Evolutionary conservation across 1,140 invertebrate genomes (phyloP).

Genomic region (Plectrocnemia conspersa): DNA sequence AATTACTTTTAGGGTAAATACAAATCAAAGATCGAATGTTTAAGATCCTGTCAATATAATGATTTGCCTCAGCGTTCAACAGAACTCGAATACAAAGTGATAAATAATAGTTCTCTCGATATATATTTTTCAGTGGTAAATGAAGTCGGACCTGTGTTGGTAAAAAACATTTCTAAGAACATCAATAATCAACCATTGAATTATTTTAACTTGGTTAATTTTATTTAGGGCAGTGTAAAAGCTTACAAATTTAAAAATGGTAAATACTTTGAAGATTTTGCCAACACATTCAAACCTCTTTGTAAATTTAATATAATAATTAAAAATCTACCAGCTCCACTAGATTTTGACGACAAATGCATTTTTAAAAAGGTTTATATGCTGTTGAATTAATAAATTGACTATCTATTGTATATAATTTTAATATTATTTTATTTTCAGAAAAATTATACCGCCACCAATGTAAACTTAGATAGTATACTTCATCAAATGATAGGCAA

Average conservation of each 20-base stretch:
- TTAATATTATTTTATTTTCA: neutral
- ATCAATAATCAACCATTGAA: neutral
- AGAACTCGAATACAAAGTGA: neutral
- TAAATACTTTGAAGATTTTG: neutral
- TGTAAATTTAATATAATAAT: neutral
- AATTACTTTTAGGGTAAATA: neutral
- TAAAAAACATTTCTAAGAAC: neutral
- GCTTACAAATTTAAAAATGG: neutral
- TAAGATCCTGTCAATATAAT: neutral
- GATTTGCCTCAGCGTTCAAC: neutral
- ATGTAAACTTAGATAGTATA: neutral
- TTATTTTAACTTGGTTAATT: neutral
- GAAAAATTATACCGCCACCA: neutral
- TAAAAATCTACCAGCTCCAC: neutral
- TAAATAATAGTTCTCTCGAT: neutral
- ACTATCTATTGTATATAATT: neutral
- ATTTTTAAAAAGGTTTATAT: slow-evolving; percentile 1
- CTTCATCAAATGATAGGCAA: neutral
- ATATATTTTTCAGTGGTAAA: neutral
- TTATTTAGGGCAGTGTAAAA: neutral
- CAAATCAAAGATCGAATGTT: neutral
- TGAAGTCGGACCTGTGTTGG: neutral
- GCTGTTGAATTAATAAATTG: neutral
- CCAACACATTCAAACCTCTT: neutral
- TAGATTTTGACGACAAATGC: slow-evolving; percentile 1